Evolutionary conservation across 2,113 vertebrate species (phyloP), one percentile per base, ranked within the genome.

Genomic region (Melanostigma gelatinosum): DNA sequence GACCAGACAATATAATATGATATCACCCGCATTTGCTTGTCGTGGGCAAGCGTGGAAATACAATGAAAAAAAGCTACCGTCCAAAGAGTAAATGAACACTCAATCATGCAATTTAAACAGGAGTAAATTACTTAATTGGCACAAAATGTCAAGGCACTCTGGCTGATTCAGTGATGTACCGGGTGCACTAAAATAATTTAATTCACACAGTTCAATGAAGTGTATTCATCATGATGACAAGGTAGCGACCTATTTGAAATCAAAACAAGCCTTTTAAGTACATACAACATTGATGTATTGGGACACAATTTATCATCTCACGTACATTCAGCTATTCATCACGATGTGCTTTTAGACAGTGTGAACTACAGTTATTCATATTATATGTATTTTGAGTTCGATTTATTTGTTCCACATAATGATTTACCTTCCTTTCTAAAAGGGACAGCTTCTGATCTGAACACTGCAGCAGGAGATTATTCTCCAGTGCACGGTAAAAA

Each of bases 71-170:
- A 12, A 64, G 65, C 16, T 5, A 22, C 20, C 0, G 4, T 74
- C 67, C 70, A 7, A 55, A 40, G 16, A 75, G 24, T 52, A 57
- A 60, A 63, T 75, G 5, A 77, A 48, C 24, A 36, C 44, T 48
- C 58, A 57, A 42, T 42, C 60, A 32, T 62, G 34, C 86, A 48
- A 85, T 84, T 86, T 75, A 87, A 57, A 15, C 38, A 73, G 18
- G 32, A 76, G 71, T 22, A 72, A 77, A 79, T 71, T 8, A 63
- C 58, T 75, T 70, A 82, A 78, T 42, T 71, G 75, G 73, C 60
- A 68, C 71, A 69, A 58, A 61, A 84, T 63, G 46, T 58, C 20
- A 13, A 77, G 65, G 63, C 64, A 32, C 32, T 77, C 18, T 9
- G 29, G 20, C 60, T 82, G 55, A 85, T 86, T 81, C 46, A 76